A percentile compares a stretch with the other conserved stretches of the same genome.
Evolutionary conservation across 2,797 vertebrate species (phyloP).

Genomic region (Danio choprae): DNA sequence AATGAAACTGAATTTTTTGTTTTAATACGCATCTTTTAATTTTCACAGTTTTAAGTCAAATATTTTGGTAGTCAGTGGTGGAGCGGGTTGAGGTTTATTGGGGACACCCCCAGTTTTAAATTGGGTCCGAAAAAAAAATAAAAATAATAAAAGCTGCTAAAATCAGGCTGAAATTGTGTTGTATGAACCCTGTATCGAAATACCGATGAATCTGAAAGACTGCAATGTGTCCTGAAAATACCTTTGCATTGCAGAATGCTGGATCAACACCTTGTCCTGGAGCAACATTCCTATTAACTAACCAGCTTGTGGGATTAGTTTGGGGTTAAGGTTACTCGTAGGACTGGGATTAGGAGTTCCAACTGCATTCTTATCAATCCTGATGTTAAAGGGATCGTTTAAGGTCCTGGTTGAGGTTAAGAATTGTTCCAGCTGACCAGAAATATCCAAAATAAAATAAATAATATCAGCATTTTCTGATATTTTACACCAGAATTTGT

Average conservation of each 20-base stretch:
- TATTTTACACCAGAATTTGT: neutral
- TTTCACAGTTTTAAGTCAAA: no score
- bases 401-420: neutral
- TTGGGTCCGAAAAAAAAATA: no score
- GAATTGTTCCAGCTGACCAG: neutral
- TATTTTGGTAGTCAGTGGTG: no score
- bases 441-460: no score
- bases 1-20: no score
- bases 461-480: neutral
- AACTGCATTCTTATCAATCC: neutral
- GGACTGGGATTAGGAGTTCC: slow-evolving; percentile 5
- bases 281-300: neutral
- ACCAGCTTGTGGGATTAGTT: slow-evolving; percentile 27
- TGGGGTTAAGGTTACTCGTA: neutral
- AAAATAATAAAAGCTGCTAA: no score
- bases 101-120: no score
- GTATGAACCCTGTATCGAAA: no score
- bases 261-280: neutral
- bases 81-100: no score
- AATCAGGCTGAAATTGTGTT: no score
- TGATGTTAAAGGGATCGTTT: neutral
- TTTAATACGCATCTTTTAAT: no score
- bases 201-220: neutral
- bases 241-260: neutral
- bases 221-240: neutral